Conservation (phyloP, 2,888 invertebrate species). For the Alloplasta piceator region DNA sequence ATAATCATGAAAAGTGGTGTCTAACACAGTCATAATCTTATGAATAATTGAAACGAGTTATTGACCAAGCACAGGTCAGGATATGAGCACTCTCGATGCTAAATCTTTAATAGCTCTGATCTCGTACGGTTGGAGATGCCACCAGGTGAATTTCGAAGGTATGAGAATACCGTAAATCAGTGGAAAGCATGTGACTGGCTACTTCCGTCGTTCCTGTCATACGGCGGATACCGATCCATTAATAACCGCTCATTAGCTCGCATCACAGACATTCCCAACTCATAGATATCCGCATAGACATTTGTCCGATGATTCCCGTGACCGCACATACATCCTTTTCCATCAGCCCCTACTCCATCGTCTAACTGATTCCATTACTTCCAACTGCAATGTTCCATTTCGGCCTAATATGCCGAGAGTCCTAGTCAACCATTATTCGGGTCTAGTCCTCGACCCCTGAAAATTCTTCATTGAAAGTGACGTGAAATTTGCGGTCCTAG, state of each 20-base stretch:
- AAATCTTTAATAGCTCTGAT: conserved; percentile 68
- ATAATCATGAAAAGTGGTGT: too few relatives aligned
- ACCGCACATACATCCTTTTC: conserved; percentile 10
- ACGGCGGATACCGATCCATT: conserved; percentile 65
- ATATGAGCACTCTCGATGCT: conserved; percentile 48
- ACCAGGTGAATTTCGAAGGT: conserved; percentile 45
- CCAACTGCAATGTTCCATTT: too few relatives aligned
- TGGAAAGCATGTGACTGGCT: conserved; percentile 70
- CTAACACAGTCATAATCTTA: too few relatives aligned
- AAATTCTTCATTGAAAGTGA: too few relatives aligned
- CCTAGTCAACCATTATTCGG: too few relatives aligned
- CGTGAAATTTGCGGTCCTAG: too few relatives aligned
- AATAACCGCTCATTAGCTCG: conserved; percentile 78
- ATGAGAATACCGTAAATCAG: conserved; percentile 57
- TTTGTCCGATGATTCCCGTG: conserved; percentile 51
- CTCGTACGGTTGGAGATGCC: not conserved
- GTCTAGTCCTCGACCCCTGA: too few relatives aligned
- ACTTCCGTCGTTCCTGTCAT: conserved; percentile 66
- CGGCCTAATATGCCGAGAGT: too few relatives aligned
- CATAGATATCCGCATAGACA: conserved; percentile 17
- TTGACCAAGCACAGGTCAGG: not conserved
- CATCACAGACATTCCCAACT: conserved; percentile 68
- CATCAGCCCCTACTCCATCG: not conserved
- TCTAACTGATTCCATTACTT: too few relatives aligned
- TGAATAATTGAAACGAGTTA: not conserved